These are phyloP conservation scores for Acronicta alni DNA, from an alignment of 2,888 invertebrate genomes.

Conservation along the genomic window DNA sequence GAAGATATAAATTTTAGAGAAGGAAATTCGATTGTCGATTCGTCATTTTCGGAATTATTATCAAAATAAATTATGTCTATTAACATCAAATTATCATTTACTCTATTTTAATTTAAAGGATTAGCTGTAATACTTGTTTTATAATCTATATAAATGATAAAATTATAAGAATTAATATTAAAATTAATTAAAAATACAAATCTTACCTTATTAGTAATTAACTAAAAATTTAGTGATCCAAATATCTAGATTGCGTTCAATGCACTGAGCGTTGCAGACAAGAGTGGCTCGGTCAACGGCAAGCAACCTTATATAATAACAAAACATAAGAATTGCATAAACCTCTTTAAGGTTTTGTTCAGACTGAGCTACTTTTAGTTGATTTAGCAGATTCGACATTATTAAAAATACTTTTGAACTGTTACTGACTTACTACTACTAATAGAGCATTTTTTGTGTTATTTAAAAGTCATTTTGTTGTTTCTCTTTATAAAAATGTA, in stretches of 20 bases:
- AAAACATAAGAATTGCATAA: constrained; percentile 88
- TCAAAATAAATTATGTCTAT: too few species aligned
- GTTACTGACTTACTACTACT: too few species aligned
- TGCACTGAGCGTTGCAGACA: constrained; percentile 78
- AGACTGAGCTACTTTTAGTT: constrained; percentile 28
- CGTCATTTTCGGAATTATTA: too few species aligned
- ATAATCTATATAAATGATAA: not conserved
- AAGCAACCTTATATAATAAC: constrained; percentile 87
- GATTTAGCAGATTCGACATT: not conserved
- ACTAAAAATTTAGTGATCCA: constrained; percentile 50
- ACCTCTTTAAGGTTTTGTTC: constrained; percentile 65
- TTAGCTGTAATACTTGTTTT: not conserved
- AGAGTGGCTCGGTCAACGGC: constrained; percentile 74
- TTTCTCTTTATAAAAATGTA: too few species aligned
- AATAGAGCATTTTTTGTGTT: too few species aligned
- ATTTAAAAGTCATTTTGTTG: too few species aligned
- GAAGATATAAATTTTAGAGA: too few species aligned
- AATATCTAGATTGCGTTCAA: constrained; percentile 74
- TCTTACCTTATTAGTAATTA: constrained; percentile 66
- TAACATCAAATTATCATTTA: too few species aligned
- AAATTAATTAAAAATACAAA: constrained; percentile 12
- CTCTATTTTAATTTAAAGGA: not conserved
- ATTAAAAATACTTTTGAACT: not conserved
- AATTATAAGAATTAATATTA: not conserved
- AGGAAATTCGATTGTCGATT: too few species aligned